Percentiles rank a stretch among this genome's conserved stretches.
Evolutionary conservation across 2,113 vertebrate genomes (phyloP).

Genomic region (Illadopsis cleaveri): DNA sequence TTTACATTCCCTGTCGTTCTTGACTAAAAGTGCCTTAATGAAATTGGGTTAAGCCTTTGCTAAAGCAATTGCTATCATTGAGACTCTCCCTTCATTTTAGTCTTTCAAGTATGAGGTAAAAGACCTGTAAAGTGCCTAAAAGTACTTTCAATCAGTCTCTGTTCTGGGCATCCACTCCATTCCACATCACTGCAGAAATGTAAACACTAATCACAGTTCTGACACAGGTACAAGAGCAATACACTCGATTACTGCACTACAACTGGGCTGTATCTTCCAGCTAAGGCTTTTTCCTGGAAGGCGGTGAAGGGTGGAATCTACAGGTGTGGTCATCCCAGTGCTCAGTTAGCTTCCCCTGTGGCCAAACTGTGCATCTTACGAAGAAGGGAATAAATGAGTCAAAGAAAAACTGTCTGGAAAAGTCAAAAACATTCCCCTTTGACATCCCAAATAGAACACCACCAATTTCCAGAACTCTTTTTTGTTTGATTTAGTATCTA

Average conservation of each 20-base stretch:
- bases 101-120: background rate
- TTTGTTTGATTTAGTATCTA: background rate
- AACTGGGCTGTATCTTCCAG: background rate
- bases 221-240: background rate
- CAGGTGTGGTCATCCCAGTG: background rate
- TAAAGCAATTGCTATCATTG: background rate
- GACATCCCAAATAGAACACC: background rate
- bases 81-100: background rate
- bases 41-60: background rate
- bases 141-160: background rate
- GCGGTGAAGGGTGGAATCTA: background rate
- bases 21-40: background rate
- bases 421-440: background rate
- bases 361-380: background rate
- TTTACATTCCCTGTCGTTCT: background rate
- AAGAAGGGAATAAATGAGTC: background rate
- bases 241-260: background rate
- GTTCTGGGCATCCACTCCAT: background rate
- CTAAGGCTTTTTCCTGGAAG: background rate
- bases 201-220: background rate
- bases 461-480: background rate
- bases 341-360: background rate
- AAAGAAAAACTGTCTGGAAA: background rate
- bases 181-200: background rate
- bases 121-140: fast-evolving